Conservation (phyloP, 2,113 vertebrate species). For the Todiramphus saurophagus region DNA sequence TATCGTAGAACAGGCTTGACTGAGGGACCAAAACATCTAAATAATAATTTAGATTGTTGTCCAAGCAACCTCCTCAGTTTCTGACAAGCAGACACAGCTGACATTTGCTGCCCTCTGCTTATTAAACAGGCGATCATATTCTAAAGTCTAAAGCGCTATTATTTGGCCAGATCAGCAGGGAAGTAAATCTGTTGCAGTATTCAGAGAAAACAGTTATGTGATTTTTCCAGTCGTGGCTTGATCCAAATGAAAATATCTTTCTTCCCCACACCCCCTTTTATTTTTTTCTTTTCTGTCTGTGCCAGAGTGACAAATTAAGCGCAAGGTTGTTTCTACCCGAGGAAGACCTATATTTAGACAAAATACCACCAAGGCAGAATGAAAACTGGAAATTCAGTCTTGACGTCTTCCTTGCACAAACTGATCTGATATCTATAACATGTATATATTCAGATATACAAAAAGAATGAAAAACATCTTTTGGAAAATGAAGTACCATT, state of each 20-base stretch:
- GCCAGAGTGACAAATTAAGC: background rate
- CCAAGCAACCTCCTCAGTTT: background rate
- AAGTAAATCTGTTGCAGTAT: background rate
- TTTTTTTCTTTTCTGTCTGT: background rate
- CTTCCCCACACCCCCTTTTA: background rate
- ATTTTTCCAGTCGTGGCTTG: background rate
- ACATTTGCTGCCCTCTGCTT: slow-evolving; percentile 58
- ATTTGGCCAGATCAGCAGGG: background rate
- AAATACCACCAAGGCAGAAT: background rate
- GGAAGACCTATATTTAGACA: background rate
- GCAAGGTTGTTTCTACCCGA: background rate
- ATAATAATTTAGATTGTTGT: background rate
- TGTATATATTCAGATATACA: background rate
- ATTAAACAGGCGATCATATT: slow-evolving; percentile 26
- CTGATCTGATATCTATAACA: background rate
- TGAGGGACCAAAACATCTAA: background rate
- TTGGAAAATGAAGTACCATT: background rate
- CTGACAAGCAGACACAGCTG: slow-evolving; percentile 16
- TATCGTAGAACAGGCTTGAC: background rate
- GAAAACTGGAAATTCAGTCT: background rate
- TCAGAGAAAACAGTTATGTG: background rate
- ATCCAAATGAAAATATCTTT: background rate
- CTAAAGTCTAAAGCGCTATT: background rate
- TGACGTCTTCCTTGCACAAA: background rate
- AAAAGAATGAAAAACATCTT: background rate